These are phyloP conservation scores for Cyanoderma ruficeps DNA, from an alignment of 2,113 vertebrate species.

Conservation along the genomic window DNA sequence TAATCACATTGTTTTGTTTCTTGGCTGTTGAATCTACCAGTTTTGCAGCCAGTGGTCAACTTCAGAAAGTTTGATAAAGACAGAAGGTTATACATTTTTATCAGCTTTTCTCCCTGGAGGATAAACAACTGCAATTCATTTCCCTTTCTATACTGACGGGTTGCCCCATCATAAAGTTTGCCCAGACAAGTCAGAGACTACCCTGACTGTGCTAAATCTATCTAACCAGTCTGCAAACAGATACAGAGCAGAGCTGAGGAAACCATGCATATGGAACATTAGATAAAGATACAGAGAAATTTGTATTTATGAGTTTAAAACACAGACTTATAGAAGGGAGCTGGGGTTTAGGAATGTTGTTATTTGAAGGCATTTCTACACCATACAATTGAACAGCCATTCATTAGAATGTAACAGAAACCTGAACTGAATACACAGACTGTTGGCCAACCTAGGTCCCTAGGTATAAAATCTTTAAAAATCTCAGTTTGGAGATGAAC, in stretches of 20 bases:
- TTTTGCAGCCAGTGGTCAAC: background rate
- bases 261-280: rapidly evolving
- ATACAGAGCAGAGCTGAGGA: background rate
- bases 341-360: background rate
- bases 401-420: background rate
- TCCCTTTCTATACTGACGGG: background rate
- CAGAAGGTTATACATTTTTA: background rate
- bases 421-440: background rate
- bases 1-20: background rate
- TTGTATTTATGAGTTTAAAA: background rate
- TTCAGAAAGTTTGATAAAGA: background rate
- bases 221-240: background rate
- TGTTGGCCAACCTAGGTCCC: background rate
- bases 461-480: background rate
- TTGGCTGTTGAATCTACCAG: background rate
- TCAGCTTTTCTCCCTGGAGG: background rate
- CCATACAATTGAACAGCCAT: rapidly evolving
- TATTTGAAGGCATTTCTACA: background rate
- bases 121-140: background rate
- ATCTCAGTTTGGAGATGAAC: background rate
- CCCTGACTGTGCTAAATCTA: background rate
- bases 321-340: background rate
- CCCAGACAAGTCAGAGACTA: background rate
- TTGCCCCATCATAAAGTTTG: background rate
- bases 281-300: background rate